These are phyloP conservation scores for Charaxes varanes DNA, from an alignment of 1,140 invertebrate species.

Conservation along the genomic window DNA sequence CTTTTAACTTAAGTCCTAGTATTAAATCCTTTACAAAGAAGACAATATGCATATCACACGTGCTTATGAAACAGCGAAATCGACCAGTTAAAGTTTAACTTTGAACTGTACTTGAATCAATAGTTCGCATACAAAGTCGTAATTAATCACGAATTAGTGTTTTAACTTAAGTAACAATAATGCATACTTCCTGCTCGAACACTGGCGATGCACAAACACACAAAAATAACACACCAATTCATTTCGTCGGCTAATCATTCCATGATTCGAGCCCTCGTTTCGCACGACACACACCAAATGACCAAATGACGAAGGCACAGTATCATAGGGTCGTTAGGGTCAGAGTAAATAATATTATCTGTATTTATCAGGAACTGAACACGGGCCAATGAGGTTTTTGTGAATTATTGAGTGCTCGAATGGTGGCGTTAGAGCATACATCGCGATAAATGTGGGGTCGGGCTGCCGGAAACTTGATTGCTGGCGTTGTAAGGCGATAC, in stretches of 20 bases:
- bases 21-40: no score
- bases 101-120: no score
- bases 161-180: no score
- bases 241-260: slow-evolving; percentile 36
- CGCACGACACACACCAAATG: slow-evolving; percentile 37
- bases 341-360: slow-evolving; percentile 60
- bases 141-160: no score
- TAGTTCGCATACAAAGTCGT: no score
- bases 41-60: no score
- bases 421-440: slow-evolving; percentile 10
- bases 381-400: slow-evolving; percentile 18
- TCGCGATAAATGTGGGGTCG: slow-evolving; percentile 1
- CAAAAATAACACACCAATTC: slow-evolving; percentile 53
- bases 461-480: slow-evolving; percentile 19
- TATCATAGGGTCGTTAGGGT: slow-evolving; percentile 51
- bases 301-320: slow-evolving; percentile 43
- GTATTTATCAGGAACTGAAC: slow-evolving; percentile 35
- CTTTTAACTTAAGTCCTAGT: no score
- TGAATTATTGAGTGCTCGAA: slow-evolving; percentile 20
- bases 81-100: no score
- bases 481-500: slow-evolving; percentile 19
- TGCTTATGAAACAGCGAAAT: no score
- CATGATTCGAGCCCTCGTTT: slow-evolving; percentile 34
- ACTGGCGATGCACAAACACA: slow-evolving; percentile 48
- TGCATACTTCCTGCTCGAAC: slow-evolving; percentile 53